phyloP scores from a whole-genome alignment of 2,113 vertebrate genomes.

The Osmerus eperlanus region DNA sequence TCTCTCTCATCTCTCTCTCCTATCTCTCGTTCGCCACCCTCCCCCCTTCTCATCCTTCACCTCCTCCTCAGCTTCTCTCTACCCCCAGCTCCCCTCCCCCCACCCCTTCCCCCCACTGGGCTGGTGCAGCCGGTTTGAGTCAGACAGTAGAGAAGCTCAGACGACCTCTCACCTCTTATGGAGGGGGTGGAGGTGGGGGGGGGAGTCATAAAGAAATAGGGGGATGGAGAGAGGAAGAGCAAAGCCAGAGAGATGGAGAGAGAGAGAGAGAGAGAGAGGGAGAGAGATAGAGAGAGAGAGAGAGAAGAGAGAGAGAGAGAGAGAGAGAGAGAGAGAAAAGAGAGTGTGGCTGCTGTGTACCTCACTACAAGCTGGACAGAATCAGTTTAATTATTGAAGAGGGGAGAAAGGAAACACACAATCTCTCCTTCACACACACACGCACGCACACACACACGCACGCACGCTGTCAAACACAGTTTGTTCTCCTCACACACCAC shows the following conservation, averaged over 20 bases:
- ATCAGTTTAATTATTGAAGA: slow-evolving; percentile 75
- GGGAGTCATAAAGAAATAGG: slow-evolving; percentile 37
- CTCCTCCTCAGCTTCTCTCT: slow-evolving; percentile 41
- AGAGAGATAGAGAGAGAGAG: too few species aligned
- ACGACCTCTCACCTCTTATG: slow-evolving; percentile 70
- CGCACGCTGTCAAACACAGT: slow-evolving; percentile 29
- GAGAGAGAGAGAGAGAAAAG: slow-evolving; percentile 34
- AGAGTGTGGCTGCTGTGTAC: slow-evolving; percentile 66
- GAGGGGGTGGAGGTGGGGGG: slow-evolving; percentile 42
- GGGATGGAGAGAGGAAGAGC: slow-evolving; percentile 39
- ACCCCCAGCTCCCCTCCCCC: slow-evolving; percentile 4
- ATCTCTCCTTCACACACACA: slow-evolving; percentile 1
- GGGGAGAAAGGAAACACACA: slow-evolving; percentile 64
- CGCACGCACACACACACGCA: slow-evolving; percentile 30
- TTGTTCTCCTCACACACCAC: slow-evolving; percentile 7
- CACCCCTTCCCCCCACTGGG: slow-evolving; percentile 21
- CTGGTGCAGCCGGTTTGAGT: slow-evolving; percentile 69
- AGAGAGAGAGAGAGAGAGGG: slow-evolving; percentile 28
- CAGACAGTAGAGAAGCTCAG: slow-evolving; percentile 57
- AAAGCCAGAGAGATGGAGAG: slow-evolving; percentile 25
- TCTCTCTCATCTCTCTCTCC: slow-evolving; percentile 15
- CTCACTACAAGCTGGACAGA: slow-evolving; percentile 75
- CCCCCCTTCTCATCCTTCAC: slow-evolving; percentile 16
- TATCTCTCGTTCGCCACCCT: slow-evolving; percentile 24
- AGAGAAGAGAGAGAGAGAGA: too few species aligned